Percentiles rank a stretch among this genome's conserved stretches.
Conservation (phyloP, 2,113 vertebrate genomes). For the Promerops cafer region DNA sequence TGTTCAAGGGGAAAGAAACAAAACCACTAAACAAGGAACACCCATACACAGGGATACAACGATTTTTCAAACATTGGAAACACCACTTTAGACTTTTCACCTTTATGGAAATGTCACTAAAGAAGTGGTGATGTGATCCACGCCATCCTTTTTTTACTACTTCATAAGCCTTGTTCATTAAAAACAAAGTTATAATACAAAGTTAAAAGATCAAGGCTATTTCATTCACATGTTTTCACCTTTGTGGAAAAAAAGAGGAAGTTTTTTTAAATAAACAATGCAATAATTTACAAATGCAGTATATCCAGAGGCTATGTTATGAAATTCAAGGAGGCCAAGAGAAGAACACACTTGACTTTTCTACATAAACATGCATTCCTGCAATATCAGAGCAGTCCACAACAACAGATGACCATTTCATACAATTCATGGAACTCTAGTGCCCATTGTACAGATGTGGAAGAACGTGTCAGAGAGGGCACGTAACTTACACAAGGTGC, state of each 20-base stretch:
- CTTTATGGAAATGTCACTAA: neutral
- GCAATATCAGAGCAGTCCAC: neutral
- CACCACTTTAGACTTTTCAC: neutral
- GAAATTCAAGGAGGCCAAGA: neutral
- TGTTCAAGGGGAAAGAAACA: neutral
- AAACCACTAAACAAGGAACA: neutral
- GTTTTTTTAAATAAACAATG: neutral
- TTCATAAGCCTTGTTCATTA: neutral
- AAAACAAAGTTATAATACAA: neutral
- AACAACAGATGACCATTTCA: neutral
- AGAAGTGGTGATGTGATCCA: neutral
- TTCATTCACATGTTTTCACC: neutral
- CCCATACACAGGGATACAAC: neutral
- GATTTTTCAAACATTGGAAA: neutral
- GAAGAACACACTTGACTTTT: neutral
- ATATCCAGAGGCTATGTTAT: neutral
- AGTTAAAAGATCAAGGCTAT: neutral
- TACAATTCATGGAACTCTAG: neutral
- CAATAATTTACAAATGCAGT: neutral
- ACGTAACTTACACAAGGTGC: neutral
- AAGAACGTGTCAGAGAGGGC: neutral
- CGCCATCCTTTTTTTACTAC: neutral
- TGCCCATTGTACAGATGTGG: neutral
- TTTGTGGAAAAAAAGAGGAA: neutral
- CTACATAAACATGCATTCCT: neutral